These are phyloP conservation scores for Coecobrya sp. DNA, from an alignment of 2,888 invertebrate genomes.

Conservation along the genomic window DNA sequence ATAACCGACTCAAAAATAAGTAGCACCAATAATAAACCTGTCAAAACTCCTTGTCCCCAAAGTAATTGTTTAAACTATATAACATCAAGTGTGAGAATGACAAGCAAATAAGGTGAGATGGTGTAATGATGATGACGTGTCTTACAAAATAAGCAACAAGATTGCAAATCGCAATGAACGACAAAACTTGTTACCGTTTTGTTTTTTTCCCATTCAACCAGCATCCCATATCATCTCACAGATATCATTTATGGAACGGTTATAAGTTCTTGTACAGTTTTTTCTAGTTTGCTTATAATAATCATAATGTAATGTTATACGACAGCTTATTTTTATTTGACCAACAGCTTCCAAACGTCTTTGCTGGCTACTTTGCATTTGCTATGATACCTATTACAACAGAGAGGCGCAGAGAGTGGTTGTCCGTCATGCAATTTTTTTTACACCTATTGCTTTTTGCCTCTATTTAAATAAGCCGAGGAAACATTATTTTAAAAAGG, in stretches of 20 bases:
- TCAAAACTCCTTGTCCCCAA: too few relatives aligned
- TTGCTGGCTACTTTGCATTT: too few relatives aligned
- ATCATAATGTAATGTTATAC: too few relatives aligned
- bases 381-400: too few relatives aligned
- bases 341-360: not conserved
- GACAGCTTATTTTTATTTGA: not conserved
- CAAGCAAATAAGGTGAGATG: conserved; percentile 2
- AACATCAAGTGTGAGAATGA: not conserved
- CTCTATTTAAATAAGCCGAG: not conserved
- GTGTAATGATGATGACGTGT: too few relatives aligned
- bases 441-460: not conserved
- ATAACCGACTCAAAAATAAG: not conserved
- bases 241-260: not conserved
- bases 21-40: too few relatives aligned
- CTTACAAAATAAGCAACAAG: not conserved
- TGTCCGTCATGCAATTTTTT: too few relatives aligned
- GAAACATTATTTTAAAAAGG: not conserved
- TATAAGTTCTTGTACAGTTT: not conserved
- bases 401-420: too few relatives aligned
- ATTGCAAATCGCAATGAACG: not conserved
- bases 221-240: not conserved
- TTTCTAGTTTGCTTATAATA: too few relatives aligned
- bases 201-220: not conserved
- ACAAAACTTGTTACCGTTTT: not conserved
- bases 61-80: not conserved